Percentiles rank a stretch among this genome's conserved stretches.
These are phyloP conservation scores for Leucophenga varia DNA, from an alignment of 1,140 invertebrate species.

Conservation along the genomic window DNA sequence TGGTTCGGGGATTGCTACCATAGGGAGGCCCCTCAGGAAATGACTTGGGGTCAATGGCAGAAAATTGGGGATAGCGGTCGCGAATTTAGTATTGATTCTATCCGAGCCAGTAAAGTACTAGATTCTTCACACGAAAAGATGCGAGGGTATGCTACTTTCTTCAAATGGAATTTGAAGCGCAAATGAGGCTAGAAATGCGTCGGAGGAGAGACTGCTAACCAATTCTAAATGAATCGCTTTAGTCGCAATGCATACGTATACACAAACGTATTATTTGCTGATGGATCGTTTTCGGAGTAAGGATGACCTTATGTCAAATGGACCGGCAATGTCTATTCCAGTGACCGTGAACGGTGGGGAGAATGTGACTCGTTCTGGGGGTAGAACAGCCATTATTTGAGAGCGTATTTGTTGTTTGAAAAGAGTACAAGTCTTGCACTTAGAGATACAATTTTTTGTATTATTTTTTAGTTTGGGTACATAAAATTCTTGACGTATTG, in stretches of 20 bases:
- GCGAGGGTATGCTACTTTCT: no score
- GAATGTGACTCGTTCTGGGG: no score
- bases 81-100: not conserved
- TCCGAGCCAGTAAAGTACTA: not conserved
- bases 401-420: no score
- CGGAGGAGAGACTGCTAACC: no score
- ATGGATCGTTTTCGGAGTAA: slow-evolving; percentile 16
- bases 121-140: slow-evolving; percentile 10
- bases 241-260: slow-evolving; percentile 32
- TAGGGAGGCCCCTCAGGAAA: no score
- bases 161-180: no score
- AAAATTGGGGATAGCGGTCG: no score
- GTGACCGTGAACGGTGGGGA: slow-evolving; percentile 19
- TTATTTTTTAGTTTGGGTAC: not conserved
- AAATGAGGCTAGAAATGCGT: no score
- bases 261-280: slow-evolving; percentile 28
- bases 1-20: slow-evolving; percentile 15
- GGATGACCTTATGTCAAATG: no score
- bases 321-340: slow-evolving; percentile 36
- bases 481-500: not conserved
- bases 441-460: not conserved
- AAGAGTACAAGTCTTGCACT: no score
- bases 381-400: no score
- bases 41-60: no score
- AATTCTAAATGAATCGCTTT: slow-evolving; percentile 37